Percentiles rank a stretch among this genome's conserved stretches.
Evolutionary conservation across 2,888 invertebrate species (phyloP).

Genomic region (Formica aserva): DNA sequence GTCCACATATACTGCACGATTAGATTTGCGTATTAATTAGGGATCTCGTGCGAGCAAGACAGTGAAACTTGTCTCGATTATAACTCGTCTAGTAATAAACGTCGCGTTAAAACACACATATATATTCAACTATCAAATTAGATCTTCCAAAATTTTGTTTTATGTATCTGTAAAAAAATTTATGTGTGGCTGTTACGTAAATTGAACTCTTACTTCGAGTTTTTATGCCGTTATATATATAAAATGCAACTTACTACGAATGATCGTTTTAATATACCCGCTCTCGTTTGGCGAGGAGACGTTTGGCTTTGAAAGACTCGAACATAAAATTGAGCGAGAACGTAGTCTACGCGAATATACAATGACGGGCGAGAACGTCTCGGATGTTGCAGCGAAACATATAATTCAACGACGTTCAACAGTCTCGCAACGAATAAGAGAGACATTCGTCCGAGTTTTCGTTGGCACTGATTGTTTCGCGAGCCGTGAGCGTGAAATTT

Average conservation of each 20-base stretch:
- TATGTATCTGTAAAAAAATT: neutral
- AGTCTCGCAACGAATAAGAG: conserved; percentile 5
- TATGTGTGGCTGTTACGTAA: neutral
- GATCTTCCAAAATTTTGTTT: neutral
- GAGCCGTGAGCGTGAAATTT: conserved; percentile 28
- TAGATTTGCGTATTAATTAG: conserved; percentile 10
- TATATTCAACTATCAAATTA: neutral
- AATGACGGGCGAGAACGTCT: neutral
- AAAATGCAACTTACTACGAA: neutral
- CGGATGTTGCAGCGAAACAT: conserved; percentile 22
- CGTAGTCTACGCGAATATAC: neutral
- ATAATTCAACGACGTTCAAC: conserved; percentile 17
- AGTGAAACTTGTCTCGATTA: neutral
- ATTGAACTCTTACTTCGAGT: neutral
- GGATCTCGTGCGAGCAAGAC: neutral
- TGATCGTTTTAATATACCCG: neutral
- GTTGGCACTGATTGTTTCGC: conserved; percentile 20
- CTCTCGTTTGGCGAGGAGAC: neutral
- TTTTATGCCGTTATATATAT: neutral
- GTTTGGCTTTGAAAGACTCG: neutral
- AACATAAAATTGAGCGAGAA: conserved; percentile 19
- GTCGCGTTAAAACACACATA: neutral
- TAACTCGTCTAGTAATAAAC: neutral
- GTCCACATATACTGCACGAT: neutral
- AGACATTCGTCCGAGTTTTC: conserved; percentile 14